A percentile compares a stretch with the other conserved stretches of the same genome.
phyloP scores from a whole-genome alignment of 2,797 vertebrate species.

The Pangasius macronema region DNA sequence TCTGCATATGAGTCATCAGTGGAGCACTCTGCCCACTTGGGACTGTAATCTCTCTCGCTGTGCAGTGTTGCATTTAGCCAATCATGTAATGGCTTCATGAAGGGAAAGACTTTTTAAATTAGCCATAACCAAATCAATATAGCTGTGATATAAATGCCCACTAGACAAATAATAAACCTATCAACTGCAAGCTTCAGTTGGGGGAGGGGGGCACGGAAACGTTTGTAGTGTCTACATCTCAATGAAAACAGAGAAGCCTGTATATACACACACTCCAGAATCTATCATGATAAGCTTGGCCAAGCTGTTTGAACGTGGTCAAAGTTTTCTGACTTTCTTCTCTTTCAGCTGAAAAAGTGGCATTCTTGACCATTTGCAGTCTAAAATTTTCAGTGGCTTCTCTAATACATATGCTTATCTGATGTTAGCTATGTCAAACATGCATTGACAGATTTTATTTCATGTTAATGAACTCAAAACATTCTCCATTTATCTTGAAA shows the following conservation, averaged over 20 bases:
- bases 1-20: conserved; percentile 11
- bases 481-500: neutral
- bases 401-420: neutral
- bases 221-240: neutral
- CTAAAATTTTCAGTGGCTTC: neutral
- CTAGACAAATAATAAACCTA: neutral
- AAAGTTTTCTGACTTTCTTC: neutral
- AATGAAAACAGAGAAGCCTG: neutral
- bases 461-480: neutral
- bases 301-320: neutral
- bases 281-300: neutral
- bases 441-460: neutral
- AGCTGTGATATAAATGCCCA: neutral
- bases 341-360: neutral
- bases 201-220: neutral
- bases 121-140: neutral
- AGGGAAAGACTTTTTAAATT: neutral
- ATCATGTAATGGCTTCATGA: neutral
- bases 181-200: neutral
- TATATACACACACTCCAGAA: neutral
- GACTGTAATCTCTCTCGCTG: neutral
- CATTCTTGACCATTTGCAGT: neutral
- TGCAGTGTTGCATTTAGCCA: neutral
- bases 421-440: neutral
- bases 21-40: neutral